phyloP scores from a whole-genome alignment of 92 coral and sea anemone genomes.

The Palythoa caribaeorum region DNA sequence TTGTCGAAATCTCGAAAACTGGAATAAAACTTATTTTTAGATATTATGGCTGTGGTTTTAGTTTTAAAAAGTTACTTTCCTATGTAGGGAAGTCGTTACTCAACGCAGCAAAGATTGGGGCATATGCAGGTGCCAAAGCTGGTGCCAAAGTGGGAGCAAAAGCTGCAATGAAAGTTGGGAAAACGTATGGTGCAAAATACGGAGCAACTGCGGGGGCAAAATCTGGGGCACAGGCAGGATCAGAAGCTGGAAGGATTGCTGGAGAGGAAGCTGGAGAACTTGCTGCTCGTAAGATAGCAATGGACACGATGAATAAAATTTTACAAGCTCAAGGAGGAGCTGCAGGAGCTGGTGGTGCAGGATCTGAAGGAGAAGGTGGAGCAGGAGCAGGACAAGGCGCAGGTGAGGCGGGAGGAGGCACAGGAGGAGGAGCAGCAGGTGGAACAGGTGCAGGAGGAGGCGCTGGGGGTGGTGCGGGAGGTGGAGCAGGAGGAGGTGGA shows the following conservation, averaged over 20 bases:
- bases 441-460: slow-evolving; percentile 28
- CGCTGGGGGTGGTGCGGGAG: slow-evolving; percentile 9
- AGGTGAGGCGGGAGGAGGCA: background rate
- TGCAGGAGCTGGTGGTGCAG: background rate
- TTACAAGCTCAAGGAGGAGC: slow-evolving; percentile 2
- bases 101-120: slow-evolving; percentile 35
- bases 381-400: background rate
- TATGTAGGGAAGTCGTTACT: slow-evolving; percentile 5
- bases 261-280: slow-evolving; percentile 43
- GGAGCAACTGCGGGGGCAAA: slow-evolving; percentile 42
- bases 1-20: too few relatives aligned
- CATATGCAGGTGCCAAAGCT: slow-evolving; percentile 41
- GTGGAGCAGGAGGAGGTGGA: background rate
- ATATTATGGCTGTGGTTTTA: too few relatives aligned
- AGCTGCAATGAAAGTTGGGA: slow-evolving; percentile 29
- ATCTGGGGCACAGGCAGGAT: slow-evolving; percentile 43
- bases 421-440: slow-evolving; percentile 12
- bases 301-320: slow-evolving; percentile 9
- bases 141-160: slow-evolving; percentile 32
- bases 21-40: too few relatives aligned
- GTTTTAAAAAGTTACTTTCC: too few relatives aligned
- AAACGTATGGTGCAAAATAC: slow-evolving; percentile 12
- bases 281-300: slow-evolving; percentile 38
- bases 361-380: too few relatives aligned
- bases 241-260: slow-evolving; percentile 45